Evolutionary conservation across 2,888 invertebrate genomes (phyloP), one percentile per base, ranked within the genome.

Genomic region (Drosophila pseudotakahashii): DNA sequence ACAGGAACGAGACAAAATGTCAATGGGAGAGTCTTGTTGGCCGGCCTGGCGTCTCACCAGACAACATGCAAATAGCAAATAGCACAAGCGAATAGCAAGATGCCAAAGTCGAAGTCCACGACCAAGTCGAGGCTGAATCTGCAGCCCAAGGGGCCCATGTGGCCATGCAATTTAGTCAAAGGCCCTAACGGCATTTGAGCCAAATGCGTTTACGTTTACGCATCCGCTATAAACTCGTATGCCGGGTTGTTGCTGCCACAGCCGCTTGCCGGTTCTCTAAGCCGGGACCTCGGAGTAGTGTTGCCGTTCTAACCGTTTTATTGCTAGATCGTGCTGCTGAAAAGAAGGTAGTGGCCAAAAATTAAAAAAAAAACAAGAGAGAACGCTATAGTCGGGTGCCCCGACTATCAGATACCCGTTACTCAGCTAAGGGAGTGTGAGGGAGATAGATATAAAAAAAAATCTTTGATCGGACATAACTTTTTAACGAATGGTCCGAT

Each of bases 181-280:
- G 81, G 89, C 90, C 89, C 90, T 90, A 90, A 90, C 90, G 90
- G 90, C 90, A 90, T 84, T 88, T 90, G 89, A 82, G 86, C 88
- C 88, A 89, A 90, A 91, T 91, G 90, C 91, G 90, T 90, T 90
- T 90, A 90, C 90, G 91, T 90, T 90, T 90, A 91, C 90, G 90
- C 90, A 90, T 90, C 91, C 90, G 91, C 90, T 89, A 90, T 90
- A 89, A 89, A 89, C 88, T 84, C 82, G 90, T 78, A 87, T 82
- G 84, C 82, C 88, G 82, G 85, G 76, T 84, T 67, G 53, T 44
- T 16, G 50, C 53, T 67, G 50, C 42, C 55, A 13, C 42, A 32
- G 32, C 30, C 14, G n/a, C 58, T 48, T 45, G 74, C 47, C 69
- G 70, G 59, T 54, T 59, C 53, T 54, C 23, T 37, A 51, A 45